Conservation (phyloP, 2,888 invertebrate species). For the Tricholauxania praeusta region DNA sequence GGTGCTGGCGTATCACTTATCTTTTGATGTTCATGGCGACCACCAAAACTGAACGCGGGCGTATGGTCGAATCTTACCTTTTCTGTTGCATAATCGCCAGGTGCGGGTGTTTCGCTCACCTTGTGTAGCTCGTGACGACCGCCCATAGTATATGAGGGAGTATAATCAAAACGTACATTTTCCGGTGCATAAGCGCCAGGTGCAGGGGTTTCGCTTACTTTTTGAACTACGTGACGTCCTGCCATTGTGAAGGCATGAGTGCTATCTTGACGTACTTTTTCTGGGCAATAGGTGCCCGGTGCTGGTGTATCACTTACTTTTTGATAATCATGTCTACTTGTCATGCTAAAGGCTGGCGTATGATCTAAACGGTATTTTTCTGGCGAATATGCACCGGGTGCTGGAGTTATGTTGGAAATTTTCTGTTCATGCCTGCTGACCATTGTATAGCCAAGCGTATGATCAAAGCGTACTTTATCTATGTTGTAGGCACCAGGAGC, state of each 20-base stretch:
- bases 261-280: constrained; percentile 70
- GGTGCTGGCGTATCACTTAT: constrained; percentile 76
- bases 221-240: constrained; percentile 53
- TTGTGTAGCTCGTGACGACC: constrained; percentile 70
- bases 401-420: constrained; percentile 69
- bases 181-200: constrained; percentile 71
- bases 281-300: constrained; percentile 74
- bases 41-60: constrained; percentile 75
- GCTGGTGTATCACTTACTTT: constrained; percentile 69
- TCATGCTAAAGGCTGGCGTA: constrained; percentile 69
- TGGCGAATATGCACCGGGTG: constrained; percentile 74
- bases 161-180: constrained; percentile 67
- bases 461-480: constrained; percentile 69
- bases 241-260: constrained; percentile 74
- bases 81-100: constrained; percentile 76
- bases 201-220: constrained; percentile 60
- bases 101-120: constrained; percentile 55
- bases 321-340: constrained; percentile 60
- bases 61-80: constrained; percentile 71
- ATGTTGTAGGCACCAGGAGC: constrained; percentile 70
- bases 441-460: constrained; percentile 71
- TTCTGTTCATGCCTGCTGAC: constrained; percentile 60
- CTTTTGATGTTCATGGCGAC: constrained; percentile 73
- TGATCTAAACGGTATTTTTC: constrained; percentile 70
- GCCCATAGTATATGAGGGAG: constrained; percentile 72